phyloP scores from a whole-genome alignment of 2,113 vertebrate species.

The Taxidea taxus region DNA sequence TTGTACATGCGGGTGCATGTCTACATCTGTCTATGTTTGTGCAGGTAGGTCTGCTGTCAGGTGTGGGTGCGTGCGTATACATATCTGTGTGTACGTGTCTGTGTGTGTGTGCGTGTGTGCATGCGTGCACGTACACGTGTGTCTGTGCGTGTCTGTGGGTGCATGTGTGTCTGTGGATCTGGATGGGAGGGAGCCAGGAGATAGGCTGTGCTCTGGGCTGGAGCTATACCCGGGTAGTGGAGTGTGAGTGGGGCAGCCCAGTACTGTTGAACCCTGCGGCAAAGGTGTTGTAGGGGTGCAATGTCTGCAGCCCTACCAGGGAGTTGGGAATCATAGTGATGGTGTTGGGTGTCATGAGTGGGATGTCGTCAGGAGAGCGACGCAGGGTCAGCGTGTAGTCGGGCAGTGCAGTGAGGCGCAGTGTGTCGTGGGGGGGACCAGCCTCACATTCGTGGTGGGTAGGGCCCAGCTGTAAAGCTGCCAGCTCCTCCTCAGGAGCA shows the following conservation, averaged over 20 bases:
- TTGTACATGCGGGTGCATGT: slow-evolving; percentile 68
- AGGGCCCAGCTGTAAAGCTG: slow-evolving; percentile 97
- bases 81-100: not conserved
- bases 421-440: slow-evolving; percentile 89
- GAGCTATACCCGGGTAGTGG: slow-evolving; percentile 99
- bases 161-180: slow-evolving; percentile 1
- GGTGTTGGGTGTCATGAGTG: slow-evolving; percentile 98
- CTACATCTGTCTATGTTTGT: slow-evolving; percentile 67
- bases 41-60: slow-evolving; percentile 64
- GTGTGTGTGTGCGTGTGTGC: not conserved
- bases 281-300: slow-evolving; percentile 99
- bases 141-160: not conserved
- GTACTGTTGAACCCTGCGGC: slow-evolving; percentile 97
- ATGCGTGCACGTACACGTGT: not conserved
- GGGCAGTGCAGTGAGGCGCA: slow-evolving; percentile 92
- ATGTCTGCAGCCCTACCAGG: slow-evolving; percentile 96
- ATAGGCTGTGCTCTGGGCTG: slow-evolving; percentile 49
- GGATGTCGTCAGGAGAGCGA: slow-evolving; percentile 97
- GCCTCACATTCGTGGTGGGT: slow-evolving; percentile 93
- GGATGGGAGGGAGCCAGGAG: not conserved
- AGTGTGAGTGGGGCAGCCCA: slow-evolving; percentile 98
- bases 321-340: slow-evolving; percentile 99
- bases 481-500: slow-evolving; percentile 94
- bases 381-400: slow-evolving; percentile 98
- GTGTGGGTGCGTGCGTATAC: slow-evolving; percentile 54